Evolutionary conservation across 2,113 vertebrate genomes (phyloP).

Genomic region (Aptenodytes patagonicus): DNA sequence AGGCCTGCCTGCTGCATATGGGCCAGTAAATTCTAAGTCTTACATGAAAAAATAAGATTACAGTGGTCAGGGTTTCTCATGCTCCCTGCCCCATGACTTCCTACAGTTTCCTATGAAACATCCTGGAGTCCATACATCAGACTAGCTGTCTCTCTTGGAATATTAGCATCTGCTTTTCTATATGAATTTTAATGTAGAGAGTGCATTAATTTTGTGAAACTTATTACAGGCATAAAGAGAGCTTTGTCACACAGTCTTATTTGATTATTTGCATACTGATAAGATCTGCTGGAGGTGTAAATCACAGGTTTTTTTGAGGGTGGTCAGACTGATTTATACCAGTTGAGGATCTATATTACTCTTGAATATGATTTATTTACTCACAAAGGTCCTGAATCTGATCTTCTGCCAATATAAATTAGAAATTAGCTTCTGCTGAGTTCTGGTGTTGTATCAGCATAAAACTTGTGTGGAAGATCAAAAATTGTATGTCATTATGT

Average conservation of each 20-base stretch:
- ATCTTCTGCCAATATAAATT: not conserved
- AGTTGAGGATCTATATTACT: not conserved
- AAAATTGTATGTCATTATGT: not conserved
- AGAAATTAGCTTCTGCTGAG: not conserved
- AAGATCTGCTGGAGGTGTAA: not conserved
- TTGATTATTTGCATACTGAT: not conserved
- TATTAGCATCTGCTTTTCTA: not conserved
- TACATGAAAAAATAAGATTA: not conserved
- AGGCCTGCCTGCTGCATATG: not conserved
- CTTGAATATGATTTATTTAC: not conserved
- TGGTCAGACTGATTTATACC: not conserved
- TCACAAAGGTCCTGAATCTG: not conserved
- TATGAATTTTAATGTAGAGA: not conserved
- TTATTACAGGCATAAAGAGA: not conserved
- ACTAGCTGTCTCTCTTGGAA: not conserved
- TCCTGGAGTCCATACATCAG: not conserved
- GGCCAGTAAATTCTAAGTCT: not conserved
- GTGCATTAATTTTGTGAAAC: not conserved
- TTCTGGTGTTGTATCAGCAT: not conserved
- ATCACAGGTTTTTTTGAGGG: not conserved
- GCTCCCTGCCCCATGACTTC: not conserved
- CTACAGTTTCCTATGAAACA: not conserved
- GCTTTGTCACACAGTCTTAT: not conserved
- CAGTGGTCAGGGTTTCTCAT: not conserved
- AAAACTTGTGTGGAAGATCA: not conserved